These are phyloP conservation scores for Pseudachorutes palmiensis DNA, from an alignment of 1,140 invertebrate species.

Conservation along the genomic window DNA sequence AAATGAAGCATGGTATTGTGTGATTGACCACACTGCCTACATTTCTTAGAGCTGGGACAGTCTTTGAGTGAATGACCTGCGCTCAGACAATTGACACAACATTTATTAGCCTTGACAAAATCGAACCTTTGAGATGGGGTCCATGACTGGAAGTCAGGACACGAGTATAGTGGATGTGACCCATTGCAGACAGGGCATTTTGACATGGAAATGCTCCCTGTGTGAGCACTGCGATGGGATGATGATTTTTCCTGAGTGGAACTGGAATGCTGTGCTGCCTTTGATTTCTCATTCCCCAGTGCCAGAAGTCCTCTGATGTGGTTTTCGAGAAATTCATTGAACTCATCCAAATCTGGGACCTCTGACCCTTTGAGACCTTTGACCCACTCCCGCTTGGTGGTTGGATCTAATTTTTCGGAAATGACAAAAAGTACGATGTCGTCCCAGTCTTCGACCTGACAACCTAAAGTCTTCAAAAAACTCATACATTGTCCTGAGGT, in stretches of 20 bases:
- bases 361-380: not conserved
- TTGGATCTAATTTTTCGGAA: not conserved
- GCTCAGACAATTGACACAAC: no score
- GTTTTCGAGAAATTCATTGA: not conserved
- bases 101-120: no score
- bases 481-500: not conserved
- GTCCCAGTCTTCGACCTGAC: conserved; percentile 1
- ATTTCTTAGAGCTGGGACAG: no score
- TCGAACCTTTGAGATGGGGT: no score
- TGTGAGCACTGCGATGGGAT: no score
- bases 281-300: not conserved
- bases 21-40: no score
- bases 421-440: not conserved
- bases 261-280: not conserved
- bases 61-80: no score
- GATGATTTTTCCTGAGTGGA: not conserved
- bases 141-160: not conserved
- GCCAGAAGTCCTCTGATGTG: not conserved
- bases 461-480: not conserved
- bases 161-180: not conserved
- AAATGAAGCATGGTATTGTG: no score
- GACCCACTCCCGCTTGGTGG: not conserved
- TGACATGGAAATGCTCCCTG: not conserved
- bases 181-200: not conserved
- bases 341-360: not conserved